Evolutionary conservation across 2,113 vertebrate species (phyloP).

Genomic region (Alligator sinensis): DNA sequence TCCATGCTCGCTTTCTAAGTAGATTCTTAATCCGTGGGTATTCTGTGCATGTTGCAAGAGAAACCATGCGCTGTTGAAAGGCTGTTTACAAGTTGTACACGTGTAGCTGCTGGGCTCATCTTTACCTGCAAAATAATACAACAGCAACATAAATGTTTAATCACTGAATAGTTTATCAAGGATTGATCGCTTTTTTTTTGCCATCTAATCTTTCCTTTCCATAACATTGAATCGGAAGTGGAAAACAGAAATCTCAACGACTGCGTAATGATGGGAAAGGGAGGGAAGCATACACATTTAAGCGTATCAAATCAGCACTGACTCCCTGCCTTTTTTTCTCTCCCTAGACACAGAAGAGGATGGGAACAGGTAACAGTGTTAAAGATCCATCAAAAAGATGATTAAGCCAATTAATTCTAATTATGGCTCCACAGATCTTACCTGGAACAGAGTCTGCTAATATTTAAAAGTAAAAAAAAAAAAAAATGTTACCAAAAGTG

Average conservation of each 20-base stretch:
- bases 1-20: conserved; percentile 98
- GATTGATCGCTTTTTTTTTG: not conserved
- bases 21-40: conserved; percentile 99
- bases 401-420: not conserved
- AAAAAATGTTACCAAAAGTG: not conserved
- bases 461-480: not conserved
- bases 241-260: not conserved
- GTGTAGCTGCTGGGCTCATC: conserved; percentile 99
- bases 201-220: not conserved
- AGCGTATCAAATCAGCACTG: not conserved
- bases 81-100: conserved; percentile 99
- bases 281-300: not conserved
- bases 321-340: not conserved
- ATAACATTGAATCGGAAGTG: not conserved
- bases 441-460: not conserved
- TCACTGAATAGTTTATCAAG: not conserved
- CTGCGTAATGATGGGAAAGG: not conserved
- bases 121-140: conserved; percentile 93
- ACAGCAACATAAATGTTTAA: conserved; percentile 81
- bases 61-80: conserved; percentile 99
- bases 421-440: not conserved
- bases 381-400: not conserved
- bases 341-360: not conserved
- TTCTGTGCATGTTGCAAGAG: conserved; percentile 99
- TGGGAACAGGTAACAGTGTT: not conserved